Percentiles rank a stretch among this genome's conserved stretches.
phyloP scores from a whole-genome alignment of 1,140 invertebrate species.

The Helicorthomorpha holstii region DNA sequence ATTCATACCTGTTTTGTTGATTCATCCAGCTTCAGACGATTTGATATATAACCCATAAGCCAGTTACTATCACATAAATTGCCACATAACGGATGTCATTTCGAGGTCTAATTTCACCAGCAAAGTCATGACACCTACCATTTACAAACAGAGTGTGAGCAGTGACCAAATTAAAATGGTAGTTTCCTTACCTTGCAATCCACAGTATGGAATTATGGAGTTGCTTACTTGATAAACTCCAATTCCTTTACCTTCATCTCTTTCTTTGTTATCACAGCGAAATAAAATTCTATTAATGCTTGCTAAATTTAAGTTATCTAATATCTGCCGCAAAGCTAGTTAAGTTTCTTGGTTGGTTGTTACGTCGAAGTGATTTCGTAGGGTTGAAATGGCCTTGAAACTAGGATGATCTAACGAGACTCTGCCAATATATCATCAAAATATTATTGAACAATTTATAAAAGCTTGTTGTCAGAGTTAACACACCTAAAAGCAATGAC shows the following conservation, averaged over 20 bases:
- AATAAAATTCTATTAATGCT: conserved; percentile 77
- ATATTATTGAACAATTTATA: conserved; percentile 5
- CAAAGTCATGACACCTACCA: conserved; percentile 54
- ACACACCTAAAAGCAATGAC: conserved; percentile 59
- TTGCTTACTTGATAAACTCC: conserved; percentile 76
- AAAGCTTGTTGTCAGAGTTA: background rate
- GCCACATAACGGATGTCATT: conserved; percentile 85
- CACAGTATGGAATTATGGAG: conserved; percentile 80
- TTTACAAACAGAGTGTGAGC: conserved; percentile 11
- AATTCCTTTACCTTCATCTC: conserved; percentile 55
- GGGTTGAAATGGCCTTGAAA: background rate
- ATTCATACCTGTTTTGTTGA: conserved; percentile 41
- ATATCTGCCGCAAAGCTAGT: conserved; percentile 30
- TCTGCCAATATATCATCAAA: conserved; percentile 21
- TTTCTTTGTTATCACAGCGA: conserved; percentile 76
- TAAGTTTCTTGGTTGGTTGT: conserved; percentile 30
- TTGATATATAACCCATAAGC: conserved; percentile 66
- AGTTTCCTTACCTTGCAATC: conserved; percentile 54
- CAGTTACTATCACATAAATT: conserved; percentile 90
- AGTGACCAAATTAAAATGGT: conserved; percentile 7
- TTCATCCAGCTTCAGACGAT: conserved; percentile 45
- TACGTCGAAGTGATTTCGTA: background rate
- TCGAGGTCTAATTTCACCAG: conserved; percentile 56
- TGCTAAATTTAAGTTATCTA: conserved; percentile 45
- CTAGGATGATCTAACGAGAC: conserved; percentile 8